Evolutionary conservation across 2,113 vertebrate species (phyloP).

Genomic region (Scalopus aquaticus): DNA sequence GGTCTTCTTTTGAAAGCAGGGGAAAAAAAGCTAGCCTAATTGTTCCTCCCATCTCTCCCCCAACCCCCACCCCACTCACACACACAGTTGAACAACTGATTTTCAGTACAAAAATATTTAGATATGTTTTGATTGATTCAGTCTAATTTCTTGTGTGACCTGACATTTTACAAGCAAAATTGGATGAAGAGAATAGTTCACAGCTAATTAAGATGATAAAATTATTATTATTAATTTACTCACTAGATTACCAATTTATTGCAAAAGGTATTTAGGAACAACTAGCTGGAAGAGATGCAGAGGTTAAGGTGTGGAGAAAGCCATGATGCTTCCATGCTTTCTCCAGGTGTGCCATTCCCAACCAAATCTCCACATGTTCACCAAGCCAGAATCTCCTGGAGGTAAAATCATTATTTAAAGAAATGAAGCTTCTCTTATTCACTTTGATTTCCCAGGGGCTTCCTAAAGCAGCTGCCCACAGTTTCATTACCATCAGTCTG

Average conservation of each 20-base stretch:
- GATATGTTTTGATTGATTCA: not conserved
- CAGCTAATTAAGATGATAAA: not conserved
- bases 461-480: not conserved
- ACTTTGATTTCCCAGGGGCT: not conserved
- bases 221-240: not conserved
- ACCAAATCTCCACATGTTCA: not conserved
- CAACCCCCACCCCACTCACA: not conserved
- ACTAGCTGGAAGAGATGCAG: not conserved
- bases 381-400: not conserved
- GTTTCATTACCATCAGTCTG: not conserved
- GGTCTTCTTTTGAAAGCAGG: not conserved
- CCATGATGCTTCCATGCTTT: not conserved
- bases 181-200: not conserved
- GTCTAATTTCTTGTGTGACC: not conserved
- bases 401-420: constrained; percentile 9
- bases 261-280: not conserved
- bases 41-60: not conserved
- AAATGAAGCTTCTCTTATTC: not conserved
- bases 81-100: not conserved
- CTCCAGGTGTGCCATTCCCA: not conserved
- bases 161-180: not conserved
- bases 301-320: not conserved
- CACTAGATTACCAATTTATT: not conserved
- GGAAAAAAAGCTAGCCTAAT: too few species aligned
- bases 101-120: not conserved